Evolutionary conservation across 2,888 invertebrate species (phyloP).

Genomic region (Drosophila conformis): DNA sequence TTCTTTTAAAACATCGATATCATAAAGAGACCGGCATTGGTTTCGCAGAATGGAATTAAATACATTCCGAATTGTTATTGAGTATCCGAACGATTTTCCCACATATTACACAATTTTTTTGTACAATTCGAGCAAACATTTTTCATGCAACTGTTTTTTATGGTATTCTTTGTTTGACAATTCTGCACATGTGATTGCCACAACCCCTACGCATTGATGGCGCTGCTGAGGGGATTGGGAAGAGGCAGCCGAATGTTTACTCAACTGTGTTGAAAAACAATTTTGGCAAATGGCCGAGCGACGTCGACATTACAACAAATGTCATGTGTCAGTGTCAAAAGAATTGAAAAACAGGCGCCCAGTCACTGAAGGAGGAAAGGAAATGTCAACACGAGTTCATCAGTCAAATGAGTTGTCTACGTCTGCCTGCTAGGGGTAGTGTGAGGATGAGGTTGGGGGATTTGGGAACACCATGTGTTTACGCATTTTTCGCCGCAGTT

Average conservation of each 20-base stretch:
- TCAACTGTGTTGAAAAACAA: slow-evolving; percentile 84
- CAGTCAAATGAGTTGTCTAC: slow-evolving; percentile 83
- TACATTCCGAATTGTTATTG: background rate
- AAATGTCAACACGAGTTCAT: slow-evolving; percentile 83
- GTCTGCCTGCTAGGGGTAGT: slow-evolving; percentile 32
- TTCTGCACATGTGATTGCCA: slow-evolving; percentile 46
- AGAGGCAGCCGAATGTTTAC: slow-evolving; percentile 76
- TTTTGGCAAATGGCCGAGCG: slow-evolving; percentile 79
- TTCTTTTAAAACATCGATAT: background rate
- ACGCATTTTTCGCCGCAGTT: slow-evolving; percentile 49
- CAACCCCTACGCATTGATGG: slow-evolving; percentile 12
- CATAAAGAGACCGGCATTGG: background rate
- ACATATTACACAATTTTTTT: slow-evolving; percentile 12
- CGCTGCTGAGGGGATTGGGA: slow-evolving; percentile 5
- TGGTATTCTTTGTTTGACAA: slow-evolving; percentile 27
- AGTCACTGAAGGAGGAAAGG: slow-evolving; percentile 54
- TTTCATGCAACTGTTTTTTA: slow-evolving; percentile 53
- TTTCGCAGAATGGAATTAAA: background rate
- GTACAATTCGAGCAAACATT: slow-evolving; percentile 30
- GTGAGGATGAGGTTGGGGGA: background rate
- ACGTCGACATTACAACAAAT: slow-evolving; percentile 72
- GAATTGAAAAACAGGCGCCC: slow-evolving; percentile 61
- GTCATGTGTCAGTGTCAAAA: slow-evolving; percentile 82
- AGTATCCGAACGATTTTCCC: slow-evolving; percentile 8
- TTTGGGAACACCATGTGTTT: slow-evolving; percentile 47